Conservation (phyloP, 2,113 vertebrate genomes). For the Benitochromis conjunctus region DNA sequence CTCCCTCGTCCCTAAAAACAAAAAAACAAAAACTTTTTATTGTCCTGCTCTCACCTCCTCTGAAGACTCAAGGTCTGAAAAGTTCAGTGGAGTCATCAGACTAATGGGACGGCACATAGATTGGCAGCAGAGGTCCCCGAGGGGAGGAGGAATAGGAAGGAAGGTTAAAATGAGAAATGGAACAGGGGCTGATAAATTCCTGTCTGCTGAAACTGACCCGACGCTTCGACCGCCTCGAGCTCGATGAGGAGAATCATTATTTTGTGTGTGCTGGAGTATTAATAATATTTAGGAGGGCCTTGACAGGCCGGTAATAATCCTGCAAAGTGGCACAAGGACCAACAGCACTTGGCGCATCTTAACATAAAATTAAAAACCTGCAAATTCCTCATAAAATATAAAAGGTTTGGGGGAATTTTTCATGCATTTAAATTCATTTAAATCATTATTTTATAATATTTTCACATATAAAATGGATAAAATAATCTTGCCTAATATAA, state of each 20-base stretch:
- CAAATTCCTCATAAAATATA: background rate
- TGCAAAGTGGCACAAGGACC: background rate
- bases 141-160: background rate
- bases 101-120: background rate
- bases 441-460: background rate
- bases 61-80: background rate
- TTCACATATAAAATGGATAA: background rate
- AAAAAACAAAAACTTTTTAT: fast-evolving
- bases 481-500: background rate
- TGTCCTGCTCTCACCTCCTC: background rate
- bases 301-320: background rate
- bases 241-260: background rate
- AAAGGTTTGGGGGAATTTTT: background rate
- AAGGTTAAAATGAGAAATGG: background rate
- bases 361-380: background rate
- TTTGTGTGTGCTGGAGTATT: background rate
- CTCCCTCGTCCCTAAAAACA: background rate
- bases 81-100: background rate
- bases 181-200: background rate
- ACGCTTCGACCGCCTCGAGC: background rate
- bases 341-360: background rate
- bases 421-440: background rate
- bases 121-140: background rate
- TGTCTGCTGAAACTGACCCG: background rate
- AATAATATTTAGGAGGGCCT: background rate